Evolutionary conservation across 2,113 vertebrate species (phyloP).

Genomic region (Formicarius rufipectus): DNA sequence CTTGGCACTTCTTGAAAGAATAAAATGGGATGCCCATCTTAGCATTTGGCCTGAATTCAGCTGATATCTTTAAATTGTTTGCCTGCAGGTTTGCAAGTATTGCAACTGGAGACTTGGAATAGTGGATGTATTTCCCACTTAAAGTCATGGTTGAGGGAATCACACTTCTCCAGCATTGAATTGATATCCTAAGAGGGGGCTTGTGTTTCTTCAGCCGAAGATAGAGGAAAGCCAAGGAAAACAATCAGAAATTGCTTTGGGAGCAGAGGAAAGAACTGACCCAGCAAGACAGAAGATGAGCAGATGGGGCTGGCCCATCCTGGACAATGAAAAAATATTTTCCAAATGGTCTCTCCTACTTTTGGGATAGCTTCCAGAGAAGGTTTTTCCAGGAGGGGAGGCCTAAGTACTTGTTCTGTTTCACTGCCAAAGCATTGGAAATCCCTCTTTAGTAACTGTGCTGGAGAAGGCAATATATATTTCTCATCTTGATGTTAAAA

Average conservation of each 20-base stretch:
- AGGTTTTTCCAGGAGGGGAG: slow-evolving; percentile 50
- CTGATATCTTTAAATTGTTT: neutral
- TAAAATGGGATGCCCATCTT: neutral
- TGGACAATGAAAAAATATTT: slow-evolving; percentile 47
- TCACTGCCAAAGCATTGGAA: slow-evolving; percentile 59
- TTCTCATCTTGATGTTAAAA: slow-evolving; percentile 40
- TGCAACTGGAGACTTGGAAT: neutral
- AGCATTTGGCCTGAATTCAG: neutral
- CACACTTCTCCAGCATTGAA: neutral
- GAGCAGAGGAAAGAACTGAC: slow-evolving; percentile 18
- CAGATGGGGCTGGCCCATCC: slow-evolving; percentile 13
- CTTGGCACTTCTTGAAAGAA: neutral
- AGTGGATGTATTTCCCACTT: neutral
- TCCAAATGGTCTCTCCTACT: slow-evolving; percentile 51
- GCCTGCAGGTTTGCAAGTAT: neutral
- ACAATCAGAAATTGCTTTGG: neutral
- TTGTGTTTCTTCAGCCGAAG: neutral
- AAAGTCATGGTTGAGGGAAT: neutral
- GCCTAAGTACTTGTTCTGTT: slow-evolving; percentile 47
- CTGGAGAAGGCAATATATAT: slow-evolving; percentile 36
- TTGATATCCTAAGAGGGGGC: neutral
- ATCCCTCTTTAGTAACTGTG: slow-evolving; percentile 48
- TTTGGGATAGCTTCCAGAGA: neutral
- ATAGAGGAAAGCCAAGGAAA: slow-evolving; percentile 27
- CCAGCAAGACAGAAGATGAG: slow-evolving; percentile 45